Evolutionary conservation across 2,888 invertebrate genomes (phyloP), one percentile per base, ranked within the genome.

Genomic region (Ormyrus thymus): DNA sequence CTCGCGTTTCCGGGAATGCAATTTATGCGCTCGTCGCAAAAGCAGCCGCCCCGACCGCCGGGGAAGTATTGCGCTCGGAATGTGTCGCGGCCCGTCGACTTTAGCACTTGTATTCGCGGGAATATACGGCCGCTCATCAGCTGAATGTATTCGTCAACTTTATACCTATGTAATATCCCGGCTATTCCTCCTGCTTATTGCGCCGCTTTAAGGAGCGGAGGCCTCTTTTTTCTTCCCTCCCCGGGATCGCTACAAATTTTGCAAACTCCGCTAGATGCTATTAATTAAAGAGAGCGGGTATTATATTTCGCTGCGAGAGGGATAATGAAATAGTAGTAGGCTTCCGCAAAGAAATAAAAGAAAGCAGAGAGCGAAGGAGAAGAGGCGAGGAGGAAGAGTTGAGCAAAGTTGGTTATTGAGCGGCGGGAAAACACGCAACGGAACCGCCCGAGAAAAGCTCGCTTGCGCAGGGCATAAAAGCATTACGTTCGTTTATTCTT

Each of bases 371-470:
- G 43, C 9, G 13, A 9, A 43, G 45, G 61, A 62, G 46, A 53
- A 68, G n/a, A 61, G 46, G 50, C 29, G 29, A 29, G 29, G 29
- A 64, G 65, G 68, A 70, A 62, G 65, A 71, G 62, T 68, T 68
- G 15, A 73, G 61, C 46, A 79, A 75, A 79, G 65, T 79, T 79
- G 45, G 79, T 70, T 79, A 79, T 75, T 70, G 75, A 79, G 78
- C 73, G 62, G 73, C 43, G 73, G 15, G 59, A 70, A 78, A 74
- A 78, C 73, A 78, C 73, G 74, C 56, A 62, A 78, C 48, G 78
- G 58, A 55, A 78, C 64, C 59, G 65, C 69, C 15, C 65, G 56
- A 65, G 66, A 74, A 75, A 70, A 78, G 70, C 70, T 64, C 74
- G 78, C 78, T 78, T 78, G 56, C 62, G 68, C 77, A 15, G 11